Percentiles rank a stretch among this genome's conserved stretches.
Evolutionary conservation across 2,797 vertebrate genomes (phyloP).

Genomic region (Sebastolobus alascanus): DNA sequence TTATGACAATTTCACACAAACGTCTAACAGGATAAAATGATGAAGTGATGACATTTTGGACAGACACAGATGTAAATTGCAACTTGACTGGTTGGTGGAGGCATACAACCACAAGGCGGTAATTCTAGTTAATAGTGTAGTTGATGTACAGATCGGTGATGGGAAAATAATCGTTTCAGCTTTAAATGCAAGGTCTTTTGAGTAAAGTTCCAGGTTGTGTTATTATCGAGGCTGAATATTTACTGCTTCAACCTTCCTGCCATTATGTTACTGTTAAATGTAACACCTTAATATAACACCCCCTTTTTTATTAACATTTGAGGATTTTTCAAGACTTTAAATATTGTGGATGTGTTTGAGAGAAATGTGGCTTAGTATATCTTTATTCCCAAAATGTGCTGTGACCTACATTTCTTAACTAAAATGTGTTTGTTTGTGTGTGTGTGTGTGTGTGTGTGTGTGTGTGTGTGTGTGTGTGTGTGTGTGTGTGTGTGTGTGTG

Average conservation of each 20-base stretch:
- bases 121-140: neutral
- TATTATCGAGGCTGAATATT: neutral
- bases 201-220: neutral
- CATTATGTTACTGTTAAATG: neutral
- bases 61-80: too few relatives aligned
- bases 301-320: neutral
- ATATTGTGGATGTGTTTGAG: neutral
- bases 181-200: neutral
- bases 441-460: neutral
- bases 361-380: neutral
- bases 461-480: conserved; percentile 7
- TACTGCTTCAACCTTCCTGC: neutral
- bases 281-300: neutral
- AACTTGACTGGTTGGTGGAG: too few relatives aligned
- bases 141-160: neutral
- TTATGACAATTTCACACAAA: too few relatives aligned
- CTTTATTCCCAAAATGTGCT: neutral
- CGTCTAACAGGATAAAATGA: too few relatives aligned
- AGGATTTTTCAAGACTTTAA: neutral
- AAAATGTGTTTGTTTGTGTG: neutral
- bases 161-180: neutral
- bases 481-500: conserved; percentile 1
- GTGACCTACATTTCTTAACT: neutral
- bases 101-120: too few relatives aligned
- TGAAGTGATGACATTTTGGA: too few relatives aligned